phyloP scores from a whole-genome alignment of 2,113 vertebrate genomes.

The Stigmatopora argus region DNA sequence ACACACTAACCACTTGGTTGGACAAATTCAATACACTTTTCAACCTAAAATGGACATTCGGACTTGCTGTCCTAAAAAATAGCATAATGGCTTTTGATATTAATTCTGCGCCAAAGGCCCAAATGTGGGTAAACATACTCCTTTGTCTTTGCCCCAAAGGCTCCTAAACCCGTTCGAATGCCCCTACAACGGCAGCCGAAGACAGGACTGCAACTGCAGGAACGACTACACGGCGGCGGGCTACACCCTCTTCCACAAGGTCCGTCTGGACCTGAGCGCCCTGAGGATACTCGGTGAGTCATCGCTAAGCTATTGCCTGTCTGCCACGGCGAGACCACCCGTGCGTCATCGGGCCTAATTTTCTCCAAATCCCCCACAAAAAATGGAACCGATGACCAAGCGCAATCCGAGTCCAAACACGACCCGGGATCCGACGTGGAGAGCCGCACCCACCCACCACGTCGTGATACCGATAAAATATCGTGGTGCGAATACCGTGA shows the following conservation, averaged over 20 bases:
- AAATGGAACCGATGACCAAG: slow-evolving; percentile 30
- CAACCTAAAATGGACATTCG: too few relatives aligned
- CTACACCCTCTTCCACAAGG: slow-evolving; percentile 85
- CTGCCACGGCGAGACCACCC: slow-evolving; percentile 43
- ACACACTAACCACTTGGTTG: too few relatives aligned
- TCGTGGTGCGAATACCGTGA: slow-evolving; percentile 15
- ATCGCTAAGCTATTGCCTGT: slow-evolving; percentile 24
- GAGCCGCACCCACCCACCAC: background rate
- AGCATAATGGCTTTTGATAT: too few relatives aligned
- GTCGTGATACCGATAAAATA: background rate
- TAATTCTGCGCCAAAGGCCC: too few relatives aligned
- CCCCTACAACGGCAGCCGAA: slow-evolving; percentile 88
- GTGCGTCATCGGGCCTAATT: background rate
- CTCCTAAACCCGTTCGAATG: slow-evolving; percentile 90
- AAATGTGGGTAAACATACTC: too few relatives aligned
- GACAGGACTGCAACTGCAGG: slow-evolving; percentile 81
- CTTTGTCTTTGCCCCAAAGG: slow-evolving; percentile 51
- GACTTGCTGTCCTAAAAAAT: too few relatives aligned
- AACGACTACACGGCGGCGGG: slow-evolving; percentile 86
- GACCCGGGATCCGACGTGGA: slow-evolving; percentile 20
- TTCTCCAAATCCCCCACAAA: slow-evolving; percentile 1
- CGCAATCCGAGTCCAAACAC: slow-evolving; percentile 11
- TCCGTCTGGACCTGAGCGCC: slow-evolving; percentile 82
- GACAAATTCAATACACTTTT: too few relatives aligned
- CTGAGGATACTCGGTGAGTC: slow-evolving; percentile 89